phyloP scores from a whole-genome alignment of 1,140 invertebrate genomes.

The Cepaea nemoralis region DNA sequence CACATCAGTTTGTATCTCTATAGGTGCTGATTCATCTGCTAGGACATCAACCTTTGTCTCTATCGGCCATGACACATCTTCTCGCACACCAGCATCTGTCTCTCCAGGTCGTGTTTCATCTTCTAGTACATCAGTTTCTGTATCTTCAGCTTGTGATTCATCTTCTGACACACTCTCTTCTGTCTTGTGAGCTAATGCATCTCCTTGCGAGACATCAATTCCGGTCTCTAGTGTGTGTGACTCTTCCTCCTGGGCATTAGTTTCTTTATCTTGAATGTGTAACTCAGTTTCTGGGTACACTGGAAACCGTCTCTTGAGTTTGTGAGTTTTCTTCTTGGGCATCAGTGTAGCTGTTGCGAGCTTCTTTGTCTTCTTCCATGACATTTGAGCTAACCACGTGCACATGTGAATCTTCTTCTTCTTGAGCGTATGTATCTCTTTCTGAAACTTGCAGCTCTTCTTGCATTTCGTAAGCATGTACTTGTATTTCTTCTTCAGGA shows the following conservation, averaged over 20 bases:
- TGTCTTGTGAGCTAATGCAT: no score
- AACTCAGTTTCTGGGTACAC: neutral
- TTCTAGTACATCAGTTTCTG: no score
- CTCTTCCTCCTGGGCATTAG: neutral
- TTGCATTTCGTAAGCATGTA: neutral
- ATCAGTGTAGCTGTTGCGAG: neutral
- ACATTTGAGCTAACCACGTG: neutral
- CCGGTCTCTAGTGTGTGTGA: neutral
- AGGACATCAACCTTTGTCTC: no score
- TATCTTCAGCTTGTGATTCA: no score
- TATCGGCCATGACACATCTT: no score
- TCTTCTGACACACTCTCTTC: no score
- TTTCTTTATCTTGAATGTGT: neutral
- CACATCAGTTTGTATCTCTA: no score
- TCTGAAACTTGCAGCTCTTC: neutral
- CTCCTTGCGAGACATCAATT: no score
- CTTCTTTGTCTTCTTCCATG: neutral
- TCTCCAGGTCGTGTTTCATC: neutral
- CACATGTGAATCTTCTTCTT: neutral
- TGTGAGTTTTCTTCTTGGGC: neutral
- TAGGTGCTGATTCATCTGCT: no score
- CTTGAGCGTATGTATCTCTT: neutral
- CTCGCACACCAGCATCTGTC: no score
- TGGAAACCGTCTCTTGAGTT: neutral
- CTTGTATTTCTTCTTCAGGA: neutral